phyloP scores from a whole-genome alignment of 2,797 vertebrate species.

The Corythornis leucogaster region DNA sequence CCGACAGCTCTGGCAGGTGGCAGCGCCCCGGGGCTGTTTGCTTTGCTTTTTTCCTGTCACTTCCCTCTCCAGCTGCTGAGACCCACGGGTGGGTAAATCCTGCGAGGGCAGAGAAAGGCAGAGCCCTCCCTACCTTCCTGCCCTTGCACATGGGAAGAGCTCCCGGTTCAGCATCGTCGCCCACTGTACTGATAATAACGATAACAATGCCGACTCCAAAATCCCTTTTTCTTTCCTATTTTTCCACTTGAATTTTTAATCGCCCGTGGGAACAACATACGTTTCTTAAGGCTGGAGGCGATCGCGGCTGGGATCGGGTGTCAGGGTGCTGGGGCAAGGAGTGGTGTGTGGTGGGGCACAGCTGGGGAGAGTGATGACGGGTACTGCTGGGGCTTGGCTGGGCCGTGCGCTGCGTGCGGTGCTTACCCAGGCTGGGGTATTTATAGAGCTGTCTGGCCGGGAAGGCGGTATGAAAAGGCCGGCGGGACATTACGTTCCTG shows the following conservation, averaged over 20 bases:
- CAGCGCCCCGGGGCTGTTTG: neutral
- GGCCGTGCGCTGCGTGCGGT: neutral
- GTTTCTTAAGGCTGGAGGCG: slow-evolving; percentile 47
- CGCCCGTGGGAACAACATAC: neutral
- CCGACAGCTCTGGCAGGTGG: slow-evolving; percentile 4
- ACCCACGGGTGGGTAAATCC: neutral
- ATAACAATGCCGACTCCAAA: neutral
- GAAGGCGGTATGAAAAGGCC: neutral
- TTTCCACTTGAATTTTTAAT: slow-evolving; percentile 72
- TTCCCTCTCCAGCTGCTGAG: neutral
- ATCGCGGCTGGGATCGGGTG: slow-evolving; percentile 26
- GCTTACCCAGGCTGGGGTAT: neutral
- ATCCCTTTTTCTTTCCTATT: neutral
- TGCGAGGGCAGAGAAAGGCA: neutral
- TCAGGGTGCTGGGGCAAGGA: slow-evolving; percentile 7
- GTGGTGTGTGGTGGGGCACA: neutral
- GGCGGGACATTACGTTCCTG: neutral
- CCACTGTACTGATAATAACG: neutral
- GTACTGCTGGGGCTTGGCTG: neutral
- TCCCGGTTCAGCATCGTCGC: fast-evolving
- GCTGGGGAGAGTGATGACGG: neutral
- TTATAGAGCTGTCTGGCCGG: slow-evolving; percentile 34
- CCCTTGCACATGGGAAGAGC: neutral
- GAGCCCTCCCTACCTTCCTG: neutral
- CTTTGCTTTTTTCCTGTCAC: neutral